Percentiles rank a stretch among this genome's conserved stretches.
These are phyloP conservation scores for Sanderia malayensis DNA, from an alignment of 30 jellyfish, hydroid and myxozoan genomes.

Conservation along the genomic window DNA sequence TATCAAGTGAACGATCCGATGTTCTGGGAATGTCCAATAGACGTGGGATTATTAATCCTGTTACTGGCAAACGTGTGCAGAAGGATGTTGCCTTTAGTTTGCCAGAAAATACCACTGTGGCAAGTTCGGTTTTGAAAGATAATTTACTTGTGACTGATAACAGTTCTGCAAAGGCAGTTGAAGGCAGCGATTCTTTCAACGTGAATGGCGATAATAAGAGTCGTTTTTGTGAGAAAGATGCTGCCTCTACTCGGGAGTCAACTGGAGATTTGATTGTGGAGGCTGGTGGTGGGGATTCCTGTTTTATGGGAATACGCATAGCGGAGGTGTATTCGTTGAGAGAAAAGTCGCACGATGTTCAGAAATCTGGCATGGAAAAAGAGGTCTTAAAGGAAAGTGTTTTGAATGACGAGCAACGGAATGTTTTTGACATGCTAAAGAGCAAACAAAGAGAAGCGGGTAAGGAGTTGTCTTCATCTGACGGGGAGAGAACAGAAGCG, in stretches of 20 bases:
- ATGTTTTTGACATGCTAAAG: background rate
- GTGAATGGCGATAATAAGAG: too few relatives aligned
- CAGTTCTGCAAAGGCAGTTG: too few relatives aligned
- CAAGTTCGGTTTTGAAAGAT: too few relatives aligned
- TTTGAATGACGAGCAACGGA: background rate
- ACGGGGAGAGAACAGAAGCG: background rate
- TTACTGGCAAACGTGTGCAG: too few relatives aligned
- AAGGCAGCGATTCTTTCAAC: too few relatives aligned
- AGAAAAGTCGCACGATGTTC: background rate
- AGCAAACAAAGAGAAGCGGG: background rate
- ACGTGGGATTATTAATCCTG: too few relatives aligned
- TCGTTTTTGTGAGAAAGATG: too few relatives aligned
- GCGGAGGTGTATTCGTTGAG: constrained; percentile 50
- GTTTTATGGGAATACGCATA: constrained; percentile 41
- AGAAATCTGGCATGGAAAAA: background rate
- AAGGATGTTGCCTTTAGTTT: too few relatives aligned
- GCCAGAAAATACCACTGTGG: too few relatives aligned
- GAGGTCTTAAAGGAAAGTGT: background rate
- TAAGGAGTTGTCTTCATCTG: background rate
- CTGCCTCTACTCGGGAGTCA: background rate
- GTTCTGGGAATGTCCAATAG: too few relatives aligned
- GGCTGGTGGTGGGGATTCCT: background rate
- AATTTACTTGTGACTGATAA: too few relatives aligned
- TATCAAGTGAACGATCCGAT: too few relatives aligned
- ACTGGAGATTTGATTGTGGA: constrained; percentile 16